Evolutionary conservation across 2,888 invertebrate species (phyloP).

Genomic region (Cerceris rybyensis): DNA sequence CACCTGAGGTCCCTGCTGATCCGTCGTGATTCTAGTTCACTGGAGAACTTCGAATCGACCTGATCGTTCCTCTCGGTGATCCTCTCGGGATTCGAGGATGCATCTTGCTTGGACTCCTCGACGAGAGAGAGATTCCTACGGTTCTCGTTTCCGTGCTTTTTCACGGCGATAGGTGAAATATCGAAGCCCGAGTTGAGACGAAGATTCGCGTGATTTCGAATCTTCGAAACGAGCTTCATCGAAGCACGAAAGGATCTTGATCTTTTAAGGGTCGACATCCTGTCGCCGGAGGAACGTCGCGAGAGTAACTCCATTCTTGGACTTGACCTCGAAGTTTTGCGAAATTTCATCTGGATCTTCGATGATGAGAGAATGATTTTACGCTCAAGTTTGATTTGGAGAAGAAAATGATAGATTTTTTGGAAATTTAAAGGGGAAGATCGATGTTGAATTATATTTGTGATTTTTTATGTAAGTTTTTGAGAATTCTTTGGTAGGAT

Average conservation of each 20-base stretch:
- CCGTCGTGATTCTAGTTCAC: constrained; percentile 58
- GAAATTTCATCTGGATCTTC: constrained; percentile 76
- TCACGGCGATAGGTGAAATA: constrained; percentile 49
- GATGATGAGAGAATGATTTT: neutral
- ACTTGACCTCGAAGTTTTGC: constrained; percentile 62
- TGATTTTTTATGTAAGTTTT: too few species aligned
- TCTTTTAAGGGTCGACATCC: constrained; percentile 74
- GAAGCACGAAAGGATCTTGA: constrained; percentile 79
- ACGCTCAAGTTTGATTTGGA: too few species aligned
- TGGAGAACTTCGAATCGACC: constrained; percentile 19
- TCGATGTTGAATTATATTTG: too few species aligned
- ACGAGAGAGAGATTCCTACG: neutral
- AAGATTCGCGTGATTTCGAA: constrained; percentile 72
- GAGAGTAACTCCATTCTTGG: constrained; percentile 77
- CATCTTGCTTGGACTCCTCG: constrained; percentile 4
- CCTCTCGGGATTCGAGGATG: constrained; percentile 9
- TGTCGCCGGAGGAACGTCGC: constrained; percentile 63
- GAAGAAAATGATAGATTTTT: too few species aligned
- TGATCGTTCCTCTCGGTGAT: too few species aligned
- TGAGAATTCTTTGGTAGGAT: too few species aligned
- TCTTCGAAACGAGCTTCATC: constrained; percentile 76
- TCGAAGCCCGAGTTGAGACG: constrained; percentile 62
- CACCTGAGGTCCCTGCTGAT: constrained; percentile 71
- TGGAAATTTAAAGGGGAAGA: too few species aligned
- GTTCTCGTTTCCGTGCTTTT: constrained; percentile 17